Evolutionary conservation across 30 jellyfish, hydroid and myxozoan species (phyloP), one percentile per base, ranked within the genome.

Genomic region (Aurelia aurita): DNA sequence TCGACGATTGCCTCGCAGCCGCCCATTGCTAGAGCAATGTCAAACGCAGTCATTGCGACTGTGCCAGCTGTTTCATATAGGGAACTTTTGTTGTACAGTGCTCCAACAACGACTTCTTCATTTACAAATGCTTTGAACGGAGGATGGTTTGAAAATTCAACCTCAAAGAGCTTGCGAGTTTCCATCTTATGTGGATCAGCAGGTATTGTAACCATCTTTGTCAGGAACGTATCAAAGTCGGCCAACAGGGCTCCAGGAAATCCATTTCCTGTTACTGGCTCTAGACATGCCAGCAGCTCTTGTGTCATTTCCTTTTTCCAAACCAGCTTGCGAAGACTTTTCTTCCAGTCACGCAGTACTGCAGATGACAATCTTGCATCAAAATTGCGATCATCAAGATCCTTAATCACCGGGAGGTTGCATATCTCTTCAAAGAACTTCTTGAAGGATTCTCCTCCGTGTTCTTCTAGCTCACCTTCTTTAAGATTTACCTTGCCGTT

Each of bases 1-100:
- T 31, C 43, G 4, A 31, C 43, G 43, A 31, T 31, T 4, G 32
- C 32, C 31, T 60, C 73, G 22, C 35, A 28, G 1, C 78, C 78
- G 22, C 58, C 78, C 78, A 66, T 66, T 22, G 78, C 78, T 2
- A 66, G 57, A 22, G 58, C 78, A 22, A 66, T 29, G 25, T 66
- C 55, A 25, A 25, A 29, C 19, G 57, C 55, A 22, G 78, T 66
- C 78, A 66, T 66, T 66, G 78, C 78, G 19, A 29, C 29, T 66
- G 78, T 21, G 22, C 78, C 58, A 22, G 78, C 78, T 28, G 29
- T 29, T 22, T 15, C 19, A 66, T 32, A 66, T 1, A 66, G 55
- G 57, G 22, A 31, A 31, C 43, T 57, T 25, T 66, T 25, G 43
- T 25, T 25, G 78, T 25, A 22, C 4, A 13, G 26, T 22, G 55